Evolutionary conservation across 2,888 invertebrate genomes (phyloP).

Genomic region (Scaptomyza tumidula): DNA sequence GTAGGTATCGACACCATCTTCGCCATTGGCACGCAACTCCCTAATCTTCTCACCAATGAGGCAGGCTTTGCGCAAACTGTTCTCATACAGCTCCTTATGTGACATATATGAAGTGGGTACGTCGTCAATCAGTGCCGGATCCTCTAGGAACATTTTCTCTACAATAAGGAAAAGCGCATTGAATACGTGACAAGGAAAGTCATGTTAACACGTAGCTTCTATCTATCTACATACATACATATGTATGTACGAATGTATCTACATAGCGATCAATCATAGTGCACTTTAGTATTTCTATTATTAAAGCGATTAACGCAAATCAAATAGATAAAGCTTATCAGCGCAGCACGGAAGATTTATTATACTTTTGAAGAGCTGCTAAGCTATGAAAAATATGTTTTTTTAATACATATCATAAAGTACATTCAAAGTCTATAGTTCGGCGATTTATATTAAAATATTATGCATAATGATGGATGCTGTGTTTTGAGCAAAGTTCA

Average conservation of each 20-base stretch:
- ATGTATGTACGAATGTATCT: neutral
- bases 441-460: neutral
- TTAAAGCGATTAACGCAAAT: slow-evolving; percentile 41
- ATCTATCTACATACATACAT: neutral
- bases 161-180: slow-evolving; percentile 2
- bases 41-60: slow-evolving; percentile 88
- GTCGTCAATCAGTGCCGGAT: slow-evolving; percentile 88
- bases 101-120: slow-evolving; percentile 91
- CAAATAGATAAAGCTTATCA: slow-evolving; percentile 63
- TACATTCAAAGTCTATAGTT: slow-evolving; percentile 44
- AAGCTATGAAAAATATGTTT: neutral
- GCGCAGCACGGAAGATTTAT: slow-evolving; percentile 24
- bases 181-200: slow-evolving; percentile 1
- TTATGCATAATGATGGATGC: slow-evolving; percentile 14
- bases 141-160: slow-evolving; percentile 85
- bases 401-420: neutral
- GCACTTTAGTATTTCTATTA: slow-evolving; percentile 26
- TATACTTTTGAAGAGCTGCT: slow-evolving; percentile 33
- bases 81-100: slow-evolving; percentile 93
- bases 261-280: slow-evolving; percentile 17
- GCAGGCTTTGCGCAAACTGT: slow-evolving; percentile 89
- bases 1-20: slow-evolving; percentile 90
- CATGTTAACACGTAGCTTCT: neutral
- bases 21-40: slow-evolving; percentile 89
- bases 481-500: slow-evolving; percentile 40